Evolutionary conservation across 92 coral and sea anemone species (phyloP).

Genomic region (Porites divaricata): DNA sequence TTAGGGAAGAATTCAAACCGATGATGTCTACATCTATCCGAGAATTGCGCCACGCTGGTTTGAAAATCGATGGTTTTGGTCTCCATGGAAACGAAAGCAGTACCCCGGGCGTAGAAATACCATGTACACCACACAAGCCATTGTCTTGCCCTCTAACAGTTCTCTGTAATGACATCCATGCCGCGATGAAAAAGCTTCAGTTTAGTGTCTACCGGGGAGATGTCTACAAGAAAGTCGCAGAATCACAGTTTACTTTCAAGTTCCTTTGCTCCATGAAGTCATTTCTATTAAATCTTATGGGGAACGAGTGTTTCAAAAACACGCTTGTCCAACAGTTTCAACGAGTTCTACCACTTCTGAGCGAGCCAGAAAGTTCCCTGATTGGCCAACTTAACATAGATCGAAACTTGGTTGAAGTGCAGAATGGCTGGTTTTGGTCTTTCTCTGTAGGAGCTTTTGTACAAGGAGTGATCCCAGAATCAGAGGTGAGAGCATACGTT

Average conservation of each 20-base stretch:
- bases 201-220: constrained; percentile 33
- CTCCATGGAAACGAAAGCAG: not conserved
- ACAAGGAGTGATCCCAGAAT: constrained; percentile 5
- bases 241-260: constrained; percentile 24
- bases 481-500: constrained; percentile 8
- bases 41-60: constrained; percentile 39
- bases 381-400: constrained; percentile 30
- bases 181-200: constrained; percentile 17
- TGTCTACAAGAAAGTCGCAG: constrained; percentile 16
- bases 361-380: constrained; percentile 35
- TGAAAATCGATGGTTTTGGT: constrained; percentile 36
- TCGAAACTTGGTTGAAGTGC: constrained; percentile 43
- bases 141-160: constrained; percentile 48
- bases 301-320: constrained; percentile 42
- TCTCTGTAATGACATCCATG: constrained; percentile 47
- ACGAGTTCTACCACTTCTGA: constrained; percentile 35
- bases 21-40: constrained; percentile 9
- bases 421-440: constrained; percentile 46
- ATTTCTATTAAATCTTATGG: constrained; percentile 50
- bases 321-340: constrained; percentile 40
- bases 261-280: constrained; percentile 51
- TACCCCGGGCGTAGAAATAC: not conserved
- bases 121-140: constrained; percentile 22
- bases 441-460: constrained; percentile 23
- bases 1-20: not conserved